Percentiles rank a stretch among this genome's conserved stretches.
Conservation (phyloP, 2,113 vertebrate species). For the Shinisaurus crocodilurus region DNA sequence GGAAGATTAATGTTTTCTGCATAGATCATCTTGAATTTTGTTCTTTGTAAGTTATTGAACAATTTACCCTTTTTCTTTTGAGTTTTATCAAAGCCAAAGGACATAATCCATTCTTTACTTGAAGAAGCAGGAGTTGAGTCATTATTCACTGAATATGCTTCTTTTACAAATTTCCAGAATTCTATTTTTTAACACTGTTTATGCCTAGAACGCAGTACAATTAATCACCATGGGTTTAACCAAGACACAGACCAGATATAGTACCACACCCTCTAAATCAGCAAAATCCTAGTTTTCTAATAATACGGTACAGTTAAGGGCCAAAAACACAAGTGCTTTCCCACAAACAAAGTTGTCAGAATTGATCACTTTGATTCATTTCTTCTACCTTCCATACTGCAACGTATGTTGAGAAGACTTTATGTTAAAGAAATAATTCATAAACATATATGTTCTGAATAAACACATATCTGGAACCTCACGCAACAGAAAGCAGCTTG, state of each 20-base stretch:
- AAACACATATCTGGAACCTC: background rate
- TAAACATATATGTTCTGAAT: background rate
- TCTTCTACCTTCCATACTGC: background rate
- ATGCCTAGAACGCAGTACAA: conserved; percentile 9
- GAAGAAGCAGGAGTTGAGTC: conserved; percentile 51
- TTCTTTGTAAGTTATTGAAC: conserved; percentile 56
- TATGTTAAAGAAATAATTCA: background rate
- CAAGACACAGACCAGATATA: conserved; percentile 44
- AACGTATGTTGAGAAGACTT: background rate
- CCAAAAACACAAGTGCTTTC: background rate
- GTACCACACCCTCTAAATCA: conserved; percentile 36
- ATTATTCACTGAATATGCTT: conserved; percentile 50
- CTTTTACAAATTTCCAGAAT: conserved; percentile 43
- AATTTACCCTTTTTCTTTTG: conserved; percentile 54
- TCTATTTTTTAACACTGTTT: conserved; percentile 27
- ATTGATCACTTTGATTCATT: background rate
- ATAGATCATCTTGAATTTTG: conserved; percentile 53
- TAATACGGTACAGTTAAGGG: background rate
- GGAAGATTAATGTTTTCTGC: conserved; percentile 62
- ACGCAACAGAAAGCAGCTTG: background rate
- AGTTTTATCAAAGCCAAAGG: conserved; percentile 64
- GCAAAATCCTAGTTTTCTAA: conserved; percentile 23
- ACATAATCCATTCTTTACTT: conserved; percentile 54
- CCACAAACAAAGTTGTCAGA: background rate
- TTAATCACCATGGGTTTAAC: conserved; percentile 37